Percentiles rank a stretch among this genome's conserved stretches.
Conservation (phyloP, 2,888 invertebrate species). For the Eutolmus rufibarbis region DNA sequence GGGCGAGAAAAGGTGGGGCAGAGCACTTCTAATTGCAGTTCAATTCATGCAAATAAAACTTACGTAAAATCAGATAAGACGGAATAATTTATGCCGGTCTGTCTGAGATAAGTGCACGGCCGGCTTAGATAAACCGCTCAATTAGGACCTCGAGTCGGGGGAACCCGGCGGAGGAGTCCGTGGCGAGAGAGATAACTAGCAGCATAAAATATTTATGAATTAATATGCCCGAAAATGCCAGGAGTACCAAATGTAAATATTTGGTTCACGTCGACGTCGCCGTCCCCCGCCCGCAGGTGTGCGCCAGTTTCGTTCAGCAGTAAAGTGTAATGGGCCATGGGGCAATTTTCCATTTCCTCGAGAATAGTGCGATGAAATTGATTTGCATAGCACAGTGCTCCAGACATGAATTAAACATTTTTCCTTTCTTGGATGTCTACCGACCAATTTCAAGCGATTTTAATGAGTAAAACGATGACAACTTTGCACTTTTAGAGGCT, state of each 20-base stretch:
- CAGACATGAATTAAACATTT: not conserved
- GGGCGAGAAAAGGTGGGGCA: not conserved
- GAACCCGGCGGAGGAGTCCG: not conserved
- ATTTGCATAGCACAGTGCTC: not conserved
- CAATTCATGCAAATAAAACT: conserved; percentile 1
- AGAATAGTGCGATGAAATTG: not conserved
- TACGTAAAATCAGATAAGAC: not conserved
- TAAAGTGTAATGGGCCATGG: not conserved
- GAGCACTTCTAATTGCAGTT: conserved; percentile 4
- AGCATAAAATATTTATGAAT: not conserved
- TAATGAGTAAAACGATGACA: not conserved
- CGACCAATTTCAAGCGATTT: not conserved
- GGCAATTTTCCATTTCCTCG: not conserved
- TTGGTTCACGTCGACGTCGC: not conserved
- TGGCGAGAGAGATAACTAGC: not conserved
- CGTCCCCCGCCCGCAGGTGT: not conserved
- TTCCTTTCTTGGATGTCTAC: not conserved
- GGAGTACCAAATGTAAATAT: not conserved
- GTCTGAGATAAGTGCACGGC: not conserved
- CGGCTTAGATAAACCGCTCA: not conserved
- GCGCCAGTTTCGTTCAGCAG: not conserved
- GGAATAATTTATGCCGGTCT: not conserved
- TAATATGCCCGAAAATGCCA: not conserved
- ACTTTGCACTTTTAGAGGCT: not conserved
- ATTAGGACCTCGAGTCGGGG: not conserved